phyloP scores from a whole-genome alignment of 2,797 vertebrate genomes.

The Alauda arvensis region DNA sequence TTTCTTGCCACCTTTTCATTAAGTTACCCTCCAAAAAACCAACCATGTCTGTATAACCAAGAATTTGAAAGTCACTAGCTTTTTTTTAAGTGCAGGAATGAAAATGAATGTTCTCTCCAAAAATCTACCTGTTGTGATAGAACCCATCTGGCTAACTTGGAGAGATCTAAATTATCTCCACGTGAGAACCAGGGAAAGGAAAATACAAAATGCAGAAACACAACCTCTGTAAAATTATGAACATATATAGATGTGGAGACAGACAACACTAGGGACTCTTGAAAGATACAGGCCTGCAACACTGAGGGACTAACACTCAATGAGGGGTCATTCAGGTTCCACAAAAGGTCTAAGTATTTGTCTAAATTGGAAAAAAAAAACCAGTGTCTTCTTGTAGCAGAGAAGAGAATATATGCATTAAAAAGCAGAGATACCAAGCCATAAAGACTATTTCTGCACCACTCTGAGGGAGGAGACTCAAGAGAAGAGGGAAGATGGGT shows the following conservation, averaged over 20 bases:
- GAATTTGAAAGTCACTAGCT: neutral
- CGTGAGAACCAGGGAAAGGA: neutral
- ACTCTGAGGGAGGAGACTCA: neutral
- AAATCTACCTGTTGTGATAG: neutral
- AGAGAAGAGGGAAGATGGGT: neutral
- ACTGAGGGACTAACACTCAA: neutral
- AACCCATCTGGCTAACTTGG: neutral
- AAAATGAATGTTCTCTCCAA: neutral
- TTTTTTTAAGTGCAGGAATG: neutral
- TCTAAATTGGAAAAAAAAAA: neutral
- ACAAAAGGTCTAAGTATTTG: neutral
- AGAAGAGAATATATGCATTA: neutral
- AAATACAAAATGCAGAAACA: neutral
- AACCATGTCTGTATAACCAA: neutral
- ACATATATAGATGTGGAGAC: neutral
- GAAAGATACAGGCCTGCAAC: neutral
- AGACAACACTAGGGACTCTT: neutral
- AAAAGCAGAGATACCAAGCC: neutral
- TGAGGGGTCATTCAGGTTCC: neutral
- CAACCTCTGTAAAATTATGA: neutral
- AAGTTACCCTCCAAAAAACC: neutral
- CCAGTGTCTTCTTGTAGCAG: neutral
- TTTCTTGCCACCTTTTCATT: neutral
- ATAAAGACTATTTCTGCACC: neutral
- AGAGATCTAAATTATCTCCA: neutral